Percentiles rank a stretch among this genome's conserved stretches.
Conservation (phyloP, 2,888 invertebrate genomes). For the Apocheima hispidaria region DNA sequence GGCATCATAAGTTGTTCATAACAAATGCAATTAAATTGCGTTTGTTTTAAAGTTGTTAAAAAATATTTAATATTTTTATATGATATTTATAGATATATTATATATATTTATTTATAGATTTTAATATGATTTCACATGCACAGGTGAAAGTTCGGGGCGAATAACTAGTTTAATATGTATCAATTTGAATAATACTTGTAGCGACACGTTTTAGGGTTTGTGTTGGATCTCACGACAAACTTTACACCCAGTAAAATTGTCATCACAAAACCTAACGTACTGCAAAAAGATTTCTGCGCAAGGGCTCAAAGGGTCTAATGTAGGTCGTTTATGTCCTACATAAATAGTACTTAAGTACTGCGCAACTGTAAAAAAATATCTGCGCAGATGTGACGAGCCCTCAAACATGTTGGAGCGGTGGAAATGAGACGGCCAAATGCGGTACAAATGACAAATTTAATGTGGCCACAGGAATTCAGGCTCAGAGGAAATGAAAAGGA, state of each 20-base stretch:
- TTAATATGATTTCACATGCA: too few species aligned
- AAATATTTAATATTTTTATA: too few species aligned
- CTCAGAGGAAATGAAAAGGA: constrained; percentile 11
- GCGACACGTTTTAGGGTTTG: too few species aligned
- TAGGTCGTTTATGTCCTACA: constrained; percentile 42
- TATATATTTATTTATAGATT: too few species aligned
- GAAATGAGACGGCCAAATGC: constrained; percentile 11
- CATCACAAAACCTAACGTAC: constrained; percentile 17
- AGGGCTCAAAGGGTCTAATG: constrained; percentile 44
- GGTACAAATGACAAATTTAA: constrained; percentile 19
- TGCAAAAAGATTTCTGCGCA: constrained; percentile 6
- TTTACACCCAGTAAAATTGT: neutral
- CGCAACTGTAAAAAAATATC: constrained; percentile 44
- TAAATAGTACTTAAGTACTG: constrained; percentile 46
- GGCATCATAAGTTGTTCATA: too few species aligned
- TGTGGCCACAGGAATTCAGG: constrained; percentile 9
- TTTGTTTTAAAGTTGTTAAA: too few species aligned
- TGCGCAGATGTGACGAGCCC: constrained; percentile 38
- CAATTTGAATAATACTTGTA: too few species aligned
- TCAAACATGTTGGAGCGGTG: constrained; percentile 16
- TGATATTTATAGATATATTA: too few species aligned
- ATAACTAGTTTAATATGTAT: too few species aligned
- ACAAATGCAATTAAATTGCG: too few species aligned
- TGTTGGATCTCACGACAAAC: too few species aligned
- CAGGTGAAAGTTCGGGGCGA: too few species aligned